Base-by-base conservation (phyloP, 1,140 invertebrate species). In the Pomphorhynchus laevis region DNA sequence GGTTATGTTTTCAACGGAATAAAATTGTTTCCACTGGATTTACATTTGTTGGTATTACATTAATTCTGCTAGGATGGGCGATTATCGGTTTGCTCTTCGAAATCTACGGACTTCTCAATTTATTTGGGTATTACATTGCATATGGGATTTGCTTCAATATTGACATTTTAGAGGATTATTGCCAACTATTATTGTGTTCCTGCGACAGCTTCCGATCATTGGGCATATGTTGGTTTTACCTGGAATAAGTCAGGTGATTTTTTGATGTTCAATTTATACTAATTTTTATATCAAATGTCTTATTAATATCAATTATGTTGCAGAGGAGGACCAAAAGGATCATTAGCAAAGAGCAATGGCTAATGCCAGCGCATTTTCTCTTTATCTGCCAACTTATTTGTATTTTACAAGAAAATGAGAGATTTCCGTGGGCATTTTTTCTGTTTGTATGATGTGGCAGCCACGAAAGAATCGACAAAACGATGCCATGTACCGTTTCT, bases 1-100 rank as follows among this genome's bases (percentile, higher is more conserved):
- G 72, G 51, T 98, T 98, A 54, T 98, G 98, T 61, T 95, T 98
- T 56, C 84, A 95, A 65, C 61, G 68, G 41, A 80, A 95, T 53
- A 98, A 95, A 67, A 55, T 79, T 4, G 82, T 73, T 65, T 84
- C 72, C 1, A 75, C 76, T 6, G 56, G 66, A 6, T 69, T 74
- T 11, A 98, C 95, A 59, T 74, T 95, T 53, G 74, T 77, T 16
- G 89, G 89, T 5, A 77, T 98, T 47, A 56, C 72, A 4, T 64
- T 91, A 38, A 82, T 98, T 18, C 60, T 98, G n/a, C 51, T 89
- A 31, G 84, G 86, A 27, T 95, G 74, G 69, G 82, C 86, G 2
- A 60, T 95, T 35, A 56, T 91, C 47, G 86, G 86, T 40, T 95
- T 95, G 73, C 64, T 80, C 34, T 64, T 91, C 49, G 89, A 98